Percentiles rank a stretch among this genome's conserved stretches.
phyloP scores from a whole-genome alignment of 2,797 vertebrate genomes.

The Lindbergichthys nudifrons region DNA sequence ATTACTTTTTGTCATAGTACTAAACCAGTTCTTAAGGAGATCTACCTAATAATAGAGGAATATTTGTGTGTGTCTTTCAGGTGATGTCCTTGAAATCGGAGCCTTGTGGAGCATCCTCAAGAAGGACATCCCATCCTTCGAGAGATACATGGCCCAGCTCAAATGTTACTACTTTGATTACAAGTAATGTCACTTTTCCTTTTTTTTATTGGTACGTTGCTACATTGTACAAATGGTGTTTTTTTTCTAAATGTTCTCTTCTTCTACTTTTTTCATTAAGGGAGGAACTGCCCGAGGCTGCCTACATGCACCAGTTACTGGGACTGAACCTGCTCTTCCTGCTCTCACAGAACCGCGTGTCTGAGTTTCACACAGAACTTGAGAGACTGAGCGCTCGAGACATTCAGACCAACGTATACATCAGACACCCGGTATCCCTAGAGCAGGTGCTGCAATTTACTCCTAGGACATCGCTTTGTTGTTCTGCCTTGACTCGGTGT shows the following conservation, averaged over 20 bases:
- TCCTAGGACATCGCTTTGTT: background rate
- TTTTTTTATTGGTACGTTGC: background rate
- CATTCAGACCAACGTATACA: slow-evolving; percentile 95
- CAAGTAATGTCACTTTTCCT: slow-evolving; percentile 84
- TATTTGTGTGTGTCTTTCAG: slow-evolving; percentile 71
- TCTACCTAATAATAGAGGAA: background rate
- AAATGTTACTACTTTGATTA: slow-evolving; percentile 99
- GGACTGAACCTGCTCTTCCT: slow-evolving; percentile 96
- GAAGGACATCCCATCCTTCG: slow-evolving; percentile 95
- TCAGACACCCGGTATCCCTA: slow-evolving; percentile 94
- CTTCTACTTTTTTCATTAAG: slow-evolving; percentile 68
- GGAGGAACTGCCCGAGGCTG: slow-evolving; percentile 92
- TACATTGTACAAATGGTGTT: rapidly evolving
- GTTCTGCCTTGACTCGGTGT: background rate
- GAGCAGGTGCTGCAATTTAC: slow-evolving; percentile 88
- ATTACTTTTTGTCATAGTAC: background rate
- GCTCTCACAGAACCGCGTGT: slow-evolving; percentile 96
- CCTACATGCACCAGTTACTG: slow-evolving; percentile 94
- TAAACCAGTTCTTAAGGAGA: background rate
- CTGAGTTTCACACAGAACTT: slow-evolving; percentile 96
- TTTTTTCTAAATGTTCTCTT: slow-evolving; percentile 18
- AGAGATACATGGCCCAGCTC: slow-evolving; percentile 96
- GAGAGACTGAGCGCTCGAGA: slow-evolving; percentile 92
- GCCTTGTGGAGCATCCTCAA: slow-evolving; percentile 95
- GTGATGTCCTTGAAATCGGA: slow-evolving; percentile 95